Evolutionary conservation across 2,797 vertebrate species (phyloP).

Genomic region (Sandelia bainsii): DNA sequence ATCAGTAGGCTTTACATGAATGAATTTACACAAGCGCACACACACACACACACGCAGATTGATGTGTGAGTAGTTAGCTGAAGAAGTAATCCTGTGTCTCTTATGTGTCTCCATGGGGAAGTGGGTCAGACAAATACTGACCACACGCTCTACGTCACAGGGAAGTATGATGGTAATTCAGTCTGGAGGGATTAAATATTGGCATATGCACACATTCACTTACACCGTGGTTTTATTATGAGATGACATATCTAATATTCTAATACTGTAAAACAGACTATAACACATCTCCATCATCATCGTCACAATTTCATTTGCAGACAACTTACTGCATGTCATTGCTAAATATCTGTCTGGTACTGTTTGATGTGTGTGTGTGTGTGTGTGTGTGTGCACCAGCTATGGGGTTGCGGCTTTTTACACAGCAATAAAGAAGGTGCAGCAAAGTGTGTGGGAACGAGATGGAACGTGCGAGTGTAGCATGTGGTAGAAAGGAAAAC

Average conservation of each 20-base stretch:
- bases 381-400: conserved; percentile 73
- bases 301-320: neutral
- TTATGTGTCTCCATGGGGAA: conserved; percentile 26
- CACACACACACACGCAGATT: conserved; percentile 7
- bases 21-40: conserved; percentile 28
- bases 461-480: conserved; percentile 32
- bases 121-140: conserved; percentile 33
- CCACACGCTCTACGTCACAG: conserved; percentile 16
- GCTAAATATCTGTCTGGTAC: neutral
- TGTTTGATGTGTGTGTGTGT: conserved; percentile 5
- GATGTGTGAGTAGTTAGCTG: conserved; percentile 27
- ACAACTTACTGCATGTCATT: neutral
- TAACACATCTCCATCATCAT: neutral
- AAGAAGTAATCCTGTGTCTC: conserved; percentile 27
- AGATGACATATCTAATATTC: conserved; percentile 36
- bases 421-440: conserved; percentile 75
- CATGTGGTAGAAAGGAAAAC: conserved; percentile 35
- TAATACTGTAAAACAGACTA: conserved; percentile 9
- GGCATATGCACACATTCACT: conserved; percentile 27
- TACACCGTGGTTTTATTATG: conserved; percentile 19
- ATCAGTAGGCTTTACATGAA: conserved; percentile 86
- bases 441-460: conserved; percentile 46
- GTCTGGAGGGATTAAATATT: conserved; percentile 36
- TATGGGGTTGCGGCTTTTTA: conserved; percentile 94
- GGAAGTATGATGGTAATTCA: conserved; percentile 42